Conservation (phyloP, 2,797 vertebrate species). For the Sebastiscus albofasciatus region DNA sequence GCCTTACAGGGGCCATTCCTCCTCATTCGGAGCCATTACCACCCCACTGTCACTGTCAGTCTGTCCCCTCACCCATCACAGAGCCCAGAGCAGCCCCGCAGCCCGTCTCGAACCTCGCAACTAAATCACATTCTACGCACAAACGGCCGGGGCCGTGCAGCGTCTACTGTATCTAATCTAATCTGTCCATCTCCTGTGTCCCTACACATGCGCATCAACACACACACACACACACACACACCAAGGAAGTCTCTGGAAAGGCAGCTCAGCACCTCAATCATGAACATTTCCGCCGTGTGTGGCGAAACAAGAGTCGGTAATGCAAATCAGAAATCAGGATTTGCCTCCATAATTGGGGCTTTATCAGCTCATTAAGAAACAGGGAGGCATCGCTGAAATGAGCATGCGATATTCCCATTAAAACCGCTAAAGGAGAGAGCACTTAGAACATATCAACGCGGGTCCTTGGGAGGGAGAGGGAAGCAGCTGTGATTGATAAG, state of each 20-base stretch:
- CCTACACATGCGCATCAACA: constrained; percentile 41
- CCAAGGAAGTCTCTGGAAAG: constrained; percentile 28
- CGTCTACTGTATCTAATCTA: constrained; percentile 79
- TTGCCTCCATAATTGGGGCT: constrained; percentile 75
- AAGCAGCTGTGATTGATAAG: constrained; percentile 74
- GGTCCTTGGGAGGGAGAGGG: constrained; percentile 66
- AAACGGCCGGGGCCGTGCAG: constrained; percentile 62
- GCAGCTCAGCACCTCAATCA: constrained; percentile 64
- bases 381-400: constrained; percentile 68
- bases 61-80: constrained; percentile 78
- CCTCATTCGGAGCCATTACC: constrained; percentile 80
- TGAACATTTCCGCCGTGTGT: constrained; percentile 63
- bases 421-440: constrained; percentile 59
- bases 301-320: constrained; percentile 63
- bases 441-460: constrained; percentile 68
- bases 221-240: not conserved
- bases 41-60: constrained; percentile 76
- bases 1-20: constrained; percentile 73
- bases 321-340: constrained; percentile 77
- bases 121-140: constrained; percentile 81
- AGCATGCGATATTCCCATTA: constrained; percentile 70
- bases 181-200: constrained; percentile 79
- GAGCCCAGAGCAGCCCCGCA: constrained; percentile 57
- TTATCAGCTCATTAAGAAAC: constrained; percentile 80
- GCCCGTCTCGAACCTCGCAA: constrained; percentile 63